Conservation (phyloP, 2,888 invertebrate species). For the Parnassius glacialis region DNA sequence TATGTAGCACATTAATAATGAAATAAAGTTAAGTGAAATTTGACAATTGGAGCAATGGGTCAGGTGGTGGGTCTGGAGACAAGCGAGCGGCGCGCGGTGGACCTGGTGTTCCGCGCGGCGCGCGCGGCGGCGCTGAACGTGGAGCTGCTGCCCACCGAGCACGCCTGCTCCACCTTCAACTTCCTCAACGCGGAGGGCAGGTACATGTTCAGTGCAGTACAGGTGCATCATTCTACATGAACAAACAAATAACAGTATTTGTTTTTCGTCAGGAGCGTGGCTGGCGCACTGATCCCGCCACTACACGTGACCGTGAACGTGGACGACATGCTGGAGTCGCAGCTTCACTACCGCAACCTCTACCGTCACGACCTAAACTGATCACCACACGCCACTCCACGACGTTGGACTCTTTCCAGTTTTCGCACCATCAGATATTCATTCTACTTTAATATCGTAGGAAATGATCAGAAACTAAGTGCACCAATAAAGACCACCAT, state of each 20-base stretch:
- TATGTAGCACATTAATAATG: too few species aligned
- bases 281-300: slow-evolving; percentile 86
- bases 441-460: too few species aligned
- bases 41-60: too few species aligned
- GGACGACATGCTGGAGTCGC: slow-evolving; percentile 80
- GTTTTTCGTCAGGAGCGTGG: slow-evolving; percentile 70
- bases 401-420: too few species aligned
- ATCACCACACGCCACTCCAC: too few species aligned
- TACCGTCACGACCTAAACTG: slow-evolving; percentile 42
- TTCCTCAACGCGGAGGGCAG: slow-evolving; percentile 91
- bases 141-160: slow-evolving; percentile 90
- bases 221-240: too few species aligned
- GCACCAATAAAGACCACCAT: too few species aligned
- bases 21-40: too few species aligned
- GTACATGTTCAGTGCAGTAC: slow-evolving; percentile 45
- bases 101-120: slow-evolving; percentile 45
- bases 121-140: slow-evolving; percentile 74
- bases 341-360: slow-evolving; percentile 78
- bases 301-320: slow-evolving; percentile 72
- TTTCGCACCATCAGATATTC: too few species aligned
- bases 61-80: slow-evolving; percentile 63
- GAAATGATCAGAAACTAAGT: too few species aligned
- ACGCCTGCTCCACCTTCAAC: slow-evolving; percentile 95
- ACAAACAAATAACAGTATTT: background rate
- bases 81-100: slow-evolving; percentile 39